phyloP scores from a whole-genome alignment of 1,140 invertebrate species.

The Zaprionus vittiger region DNA sequence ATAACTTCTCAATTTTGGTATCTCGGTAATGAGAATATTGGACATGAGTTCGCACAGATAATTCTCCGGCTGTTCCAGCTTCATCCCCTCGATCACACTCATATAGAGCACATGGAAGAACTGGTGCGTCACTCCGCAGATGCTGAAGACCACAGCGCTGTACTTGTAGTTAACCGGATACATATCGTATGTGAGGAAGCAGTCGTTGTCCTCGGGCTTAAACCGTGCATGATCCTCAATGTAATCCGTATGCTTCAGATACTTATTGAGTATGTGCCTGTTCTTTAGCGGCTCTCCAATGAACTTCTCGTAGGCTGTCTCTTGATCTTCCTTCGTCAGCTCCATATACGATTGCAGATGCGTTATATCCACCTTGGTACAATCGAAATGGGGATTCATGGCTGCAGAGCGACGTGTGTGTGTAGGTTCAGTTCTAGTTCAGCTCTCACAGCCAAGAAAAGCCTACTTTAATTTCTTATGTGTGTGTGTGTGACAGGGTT shows the following conservation, averaged over 20 bases:
- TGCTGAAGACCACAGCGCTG: conserved; percentile 26
- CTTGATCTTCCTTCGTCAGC: conserved; percentile 19
- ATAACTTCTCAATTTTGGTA: conserved; percentile 32
- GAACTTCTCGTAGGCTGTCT: not conserved
- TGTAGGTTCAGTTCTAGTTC: not conserved
- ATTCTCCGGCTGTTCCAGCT: conserved; percentile 17
- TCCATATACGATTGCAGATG: conserved; percentile 20
- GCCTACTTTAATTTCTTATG: not conserved
- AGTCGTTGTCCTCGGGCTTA: conserved; percentile 30
- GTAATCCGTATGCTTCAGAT: conserved; percentile 31
- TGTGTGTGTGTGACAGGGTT: not conserved
- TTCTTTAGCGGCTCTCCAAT: conserved; percentile 8
- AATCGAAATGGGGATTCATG: conserved; percentile 8
- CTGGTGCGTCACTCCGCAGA: conserved; percentile 42
- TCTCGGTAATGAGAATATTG: conserved; percentile 33
- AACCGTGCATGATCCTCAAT: not conserved
- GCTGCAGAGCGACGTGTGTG: not conserved
- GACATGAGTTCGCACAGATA: conserved; percentile 45
- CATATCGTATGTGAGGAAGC: conserved; percentile 43
- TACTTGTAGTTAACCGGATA: conserved; percentile 33
- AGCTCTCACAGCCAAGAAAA: not conserved
- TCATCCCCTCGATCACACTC: conserved; percentile 37
- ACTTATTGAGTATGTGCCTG: conserved; percentile 37
- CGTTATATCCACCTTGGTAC: conserved; percentile 4
- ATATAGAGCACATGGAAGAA: conserved; percentile 40